phyloP scores from a whole-genome alignment of 2,888 invertebrate species.

The Rhagonycha lutea region DNA sequence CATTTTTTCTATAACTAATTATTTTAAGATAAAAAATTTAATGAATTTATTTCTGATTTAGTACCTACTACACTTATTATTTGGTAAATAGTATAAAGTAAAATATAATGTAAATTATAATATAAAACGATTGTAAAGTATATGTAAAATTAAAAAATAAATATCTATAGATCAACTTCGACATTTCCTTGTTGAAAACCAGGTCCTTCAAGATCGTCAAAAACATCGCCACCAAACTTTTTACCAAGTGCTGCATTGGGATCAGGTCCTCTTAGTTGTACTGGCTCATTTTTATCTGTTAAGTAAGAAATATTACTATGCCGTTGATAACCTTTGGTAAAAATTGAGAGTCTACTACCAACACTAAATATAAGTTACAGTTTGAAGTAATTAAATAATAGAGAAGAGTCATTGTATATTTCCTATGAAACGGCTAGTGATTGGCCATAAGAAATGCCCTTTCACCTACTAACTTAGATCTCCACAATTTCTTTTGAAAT shows the following conservation, averaged over 20 bases:
- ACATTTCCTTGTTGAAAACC: neutral
- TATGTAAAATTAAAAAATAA: neutral
- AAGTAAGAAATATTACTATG: neutral
- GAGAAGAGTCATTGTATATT: too few relatives aligned
- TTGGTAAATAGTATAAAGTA: neutral
- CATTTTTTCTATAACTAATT: too few relatives aligned
- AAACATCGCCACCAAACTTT: constrained; percentile 20
- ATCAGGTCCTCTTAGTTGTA: constrained; percentile 12
- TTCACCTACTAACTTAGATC: too few relatives aligned
- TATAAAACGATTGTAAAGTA: neutral
- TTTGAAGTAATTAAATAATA: neutral
- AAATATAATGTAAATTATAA: neutral
- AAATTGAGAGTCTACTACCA: neutral
- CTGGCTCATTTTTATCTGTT: neutral
- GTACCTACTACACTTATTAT: neutral
- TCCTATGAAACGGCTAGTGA: too few relatives aligned
- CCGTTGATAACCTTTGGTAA: neutral
- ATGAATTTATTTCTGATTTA: too few relatives aligned
- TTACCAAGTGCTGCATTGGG: constrained; percentile 17
- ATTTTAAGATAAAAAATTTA: too few relatives aligned
- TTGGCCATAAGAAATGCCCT: too few relatives aligned
- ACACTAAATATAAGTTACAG: neutral
- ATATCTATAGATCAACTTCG: neutral
- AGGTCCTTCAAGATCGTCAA: constrained; percentile 15
- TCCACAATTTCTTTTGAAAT: too few relatives aligned